phyloP scores from a whole-genome alignment of 2,113 vertebrate species.

The Ramphastos sulfuratus region DNA sequence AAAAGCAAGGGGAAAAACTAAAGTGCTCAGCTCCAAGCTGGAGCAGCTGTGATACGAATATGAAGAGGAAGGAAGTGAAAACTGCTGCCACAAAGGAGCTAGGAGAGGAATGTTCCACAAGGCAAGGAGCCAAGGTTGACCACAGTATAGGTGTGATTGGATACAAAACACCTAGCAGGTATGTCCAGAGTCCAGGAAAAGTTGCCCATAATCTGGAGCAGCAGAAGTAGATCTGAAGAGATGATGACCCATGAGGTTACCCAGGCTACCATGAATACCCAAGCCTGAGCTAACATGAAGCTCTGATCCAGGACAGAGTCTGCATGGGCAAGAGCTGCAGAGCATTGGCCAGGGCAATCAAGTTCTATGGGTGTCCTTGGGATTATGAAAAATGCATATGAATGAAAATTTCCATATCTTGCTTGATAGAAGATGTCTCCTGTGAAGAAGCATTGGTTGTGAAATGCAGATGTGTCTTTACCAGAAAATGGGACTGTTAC shows the following conservation, averaged over 20 bases:
- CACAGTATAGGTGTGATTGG: background rate
- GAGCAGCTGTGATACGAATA: background rate
- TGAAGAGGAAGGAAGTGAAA: background rate
- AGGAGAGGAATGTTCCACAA: background rate
- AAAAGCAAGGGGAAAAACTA: conserved; percentile 4
- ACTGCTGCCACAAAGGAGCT: background rate
- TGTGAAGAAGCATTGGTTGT: background rate
- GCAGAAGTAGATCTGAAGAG: background rate
- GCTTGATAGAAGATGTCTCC: background rate
- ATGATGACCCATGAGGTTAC: too few species aligned
- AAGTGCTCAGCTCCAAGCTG: background rate
- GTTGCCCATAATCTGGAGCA: background rate
- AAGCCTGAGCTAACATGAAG: background rate
- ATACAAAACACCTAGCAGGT: accelerated
- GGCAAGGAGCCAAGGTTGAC: background rate
- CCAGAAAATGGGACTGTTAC: background rate
- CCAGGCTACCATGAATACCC: background rate
- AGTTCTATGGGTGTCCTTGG: background rate
- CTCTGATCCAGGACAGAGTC: background rate
- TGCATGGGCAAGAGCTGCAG: accelerated
- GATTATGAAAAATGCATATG: background rate
- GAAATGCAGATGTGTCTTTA: background rate
- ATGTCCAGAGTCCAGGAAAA: background rate
- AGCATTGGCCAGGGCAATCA: background rate
- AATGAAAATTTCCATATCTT: background rate